phyloP scores from a whole-genome alignment of 64 coral and sea anemone species.

The Dendrophyllia cribrosa region DNA sequence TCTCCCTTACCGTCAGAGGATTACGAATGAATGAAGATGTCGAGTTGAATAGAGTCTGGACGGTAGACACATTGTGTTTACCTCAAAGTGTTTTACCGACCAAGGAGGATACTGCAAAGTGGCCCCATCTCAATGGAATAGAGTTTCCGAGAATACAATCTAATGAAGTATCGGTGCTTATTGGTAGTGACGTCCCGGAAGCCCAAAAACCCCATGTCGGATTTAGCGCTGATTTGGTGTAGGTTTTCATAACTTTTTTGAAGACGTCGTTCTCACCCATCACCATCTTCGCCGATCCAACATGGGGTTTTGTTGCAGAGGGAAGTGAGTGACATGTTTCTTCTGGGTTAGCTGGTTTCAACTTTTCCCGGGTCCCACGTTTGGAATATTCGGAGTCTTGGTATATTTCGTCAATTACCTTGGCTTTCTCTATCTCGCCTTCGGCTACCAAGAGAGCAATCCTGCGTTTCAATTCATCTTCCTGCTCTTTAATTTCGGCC shows the following conservation, averaged over 20 bases:
- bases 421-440: constrained; percentile 18
- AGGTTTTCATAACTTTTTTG: not conserved
- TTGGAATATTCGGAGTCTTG: not conserved
- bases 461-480: not conserved
- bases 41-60: no score
- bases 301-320: not conserved
- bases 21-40: no score
- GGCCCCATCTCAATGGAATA: no score
- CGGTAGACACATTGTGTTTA: no score
- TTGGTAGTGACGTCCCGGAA: no score
- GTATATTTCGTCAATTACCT: not conserved
- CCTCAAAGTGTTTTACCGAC: no score
- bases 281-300: no score
- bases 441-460: not conserved
- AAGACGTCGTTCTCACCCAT: not conserved
- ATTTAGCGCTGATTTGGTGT: not conserved
- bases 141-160: no score
- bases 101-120: no score
- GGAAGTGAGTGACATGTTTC: not conserved
- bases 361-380: not conserved
- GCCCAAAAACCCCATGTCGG: no score
- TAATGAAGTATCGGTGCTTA: no score
- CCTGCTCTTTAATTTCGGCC: not conserved
- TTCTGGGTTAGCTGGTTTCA: not conserved
- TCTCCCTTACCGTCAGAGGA: no score